phyloP scores from a whole-genome alignment of 2,888 invertebrate species.

The Hanleya hanleyi region DNA sequence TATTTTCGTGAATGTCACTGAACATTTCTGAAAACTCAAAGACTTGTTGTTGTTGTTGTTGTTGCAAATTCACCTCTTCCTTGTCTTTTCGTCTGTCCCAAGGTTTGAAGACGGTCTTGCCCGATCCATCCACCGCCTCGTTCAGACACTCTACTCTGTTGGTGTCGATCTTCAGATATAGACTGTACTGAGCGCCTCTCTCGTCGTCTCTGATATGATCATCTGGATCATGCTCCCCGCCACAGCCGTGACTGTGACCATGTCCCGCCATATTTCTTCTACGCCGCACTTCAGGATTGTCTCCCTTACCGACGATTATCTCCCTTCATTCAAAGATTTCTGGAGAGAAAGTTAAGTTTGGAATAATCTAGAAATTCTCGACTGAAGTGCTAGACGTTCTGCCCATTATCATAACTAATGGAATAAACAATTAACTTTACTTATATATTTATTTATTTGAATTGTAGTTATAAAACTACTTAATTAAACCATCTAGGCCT shows the following conservation, averaged over 20 bases:
- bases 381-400: no score
- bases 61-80: slow-evolving; percentile 81
- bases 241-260: slow-evolving; percentile 56
- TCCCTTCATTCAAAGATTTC: slow-evolving; percentile 10
- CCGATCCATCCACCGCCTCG: slow-evolving; percentile 89
- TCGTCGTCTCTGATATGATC: slow-evolving; percentile 74
- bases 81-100: slow-evolving; percentile 90
- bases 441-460: no score
- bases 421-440: no score
- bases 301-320: not conserved
- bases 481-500: no score
- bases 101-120: slow-evolving; percentile 91
- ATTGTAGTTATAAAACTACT: no score
- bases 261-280: slow-evolving; percentile 41
- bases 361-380: no score
- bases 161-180: slow-evolving; percentile 91
- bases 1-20: no score
- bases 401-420: no score
- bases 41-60: no score
- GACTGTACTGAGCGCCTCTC: slow-evolving; percentile 85
- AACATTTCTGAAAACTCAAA: no score
- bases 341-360: no score
- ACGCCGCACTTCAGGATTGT: not conserved
- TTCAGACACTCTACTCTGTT: slow-evolving; percentile 92
- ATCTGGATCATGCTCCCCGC: slow-evolving; percentile 44